Percentiles rank a stretch among this genome's conserved stretches.
phyloP scores from a whole-genome alignment of 2,888 invertebrate genomes.

The Drosophila cognata region DNA sequence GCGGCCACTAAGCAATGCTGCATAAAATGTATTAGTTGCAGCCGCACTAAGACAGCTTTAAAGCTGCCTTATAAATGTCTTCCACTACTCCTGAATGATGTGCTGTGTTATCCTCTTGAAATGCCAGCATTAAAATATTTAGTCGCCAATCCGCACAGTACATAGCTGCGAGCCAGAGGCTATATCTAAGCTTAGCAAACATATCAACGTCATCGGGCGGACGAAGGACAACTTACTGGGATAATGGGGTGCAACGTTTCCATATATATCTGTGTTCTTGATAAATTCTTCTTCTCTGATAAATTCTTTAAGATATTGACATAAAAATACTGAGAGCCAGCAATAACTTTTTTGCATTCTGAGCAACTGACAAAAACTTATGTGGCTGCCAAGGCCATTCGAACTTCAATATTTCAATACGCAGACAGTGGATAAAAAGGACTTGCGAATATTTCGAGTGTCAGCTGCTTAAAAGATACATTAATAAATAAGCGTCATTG shows the following conservation, averaged over 20 bases:
- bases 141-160: constrained; percentile 48
- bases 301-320: constrained; percentile 58
- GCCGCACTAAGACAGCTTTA: constrained; percentile 19
- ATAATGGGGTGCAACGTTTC: constrained; percentile 45
- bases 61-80: constrained; percentile 14
- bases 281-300: constrained; percentile 17
- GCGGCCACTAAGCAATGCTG: constrained; percentile 18
- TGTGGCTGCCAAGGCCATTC: constrained; percentile 59
- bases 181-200: constrained; percentile 42
- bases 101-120: constrained; percentile 56
- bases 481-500: not conserved
- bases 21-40: constrained; percentile 47
- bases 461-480: constrained; percentile 19
- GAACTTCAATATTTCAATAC: constrained; percentile 39
- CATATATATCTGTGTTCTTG: constrained; percentile 7
- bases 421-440: not conserved
- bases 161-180: constrained; percentile 14
- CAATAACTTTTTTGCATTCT: constrained; percentile 15
- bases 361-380: constrained; percentile 40
- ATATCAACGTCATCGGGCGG: constrained; percentile 42
- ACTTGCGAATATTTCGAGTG: constrained; percentile 1
- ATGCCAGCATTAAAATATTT: constrained; percentile 70
- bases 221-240: constrained; percentile 46
- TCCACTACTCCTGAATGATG: constrained; percentile 32
- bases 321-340: constrained; percentile 44